Conservation (phyloP, 2,888 invertebrate species). For the Cryptocephalus primarius region DNA sequence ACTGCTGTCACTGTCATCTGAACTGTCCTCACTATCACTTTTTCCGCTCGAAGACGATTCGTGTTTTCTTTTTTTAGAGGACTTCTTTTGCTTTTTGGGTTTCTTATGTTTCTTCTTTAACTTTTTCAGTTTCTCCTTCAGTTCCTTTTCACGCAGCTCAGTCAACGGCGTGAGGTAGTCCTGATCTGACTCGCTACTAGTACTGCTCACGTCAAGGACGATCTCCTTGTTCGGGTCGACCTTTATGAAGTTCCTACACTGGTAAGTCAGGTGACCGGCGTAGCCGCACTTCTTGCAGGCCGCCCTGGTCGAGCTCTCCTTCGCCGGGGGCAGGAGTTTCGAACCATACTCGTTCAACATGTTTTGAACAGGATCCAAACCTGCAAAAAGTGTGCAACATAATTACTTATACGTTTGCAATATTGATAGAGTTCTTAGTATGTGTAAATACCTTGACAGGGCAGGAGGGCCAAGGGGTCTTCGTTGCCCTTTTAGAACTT, state of each 20-base stretch:
- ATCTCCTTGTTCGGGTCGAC: conserved; percentile 89
- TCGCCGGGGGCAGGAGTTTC: conserved; percentile 44
- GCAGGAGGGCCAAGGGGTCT: too few relatives aligned
- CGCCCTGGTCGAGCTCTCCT: conserved; percentile 67
- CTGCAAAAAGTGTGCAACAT: too few relatives aligned
- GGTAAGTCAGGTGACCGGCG: conserved; percentile 90
- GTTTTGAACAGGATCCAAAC: too few relatives aligned
- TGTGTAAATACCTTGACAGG: too few relatives aligned
- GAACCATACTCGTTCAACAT: conserved; percentile 32
- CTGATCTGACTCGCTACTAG: conserved; percentile 77
- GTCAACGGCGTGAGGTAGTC: conserved; percentile 79
- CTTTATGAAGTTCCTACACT: conserved; percentile 91
- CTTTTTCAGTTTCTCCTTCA: conserved; percentile 57
- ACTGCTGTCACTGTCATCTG: conserved; percentile 16
- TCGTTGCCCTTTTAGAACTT: too few relatives aligned
- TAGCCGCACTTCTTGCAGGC: conserved; percentile 95
- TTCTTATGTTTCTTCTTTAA: conserved; percentile 48
- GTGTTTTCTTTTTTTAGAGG: conserved; percentile 31
- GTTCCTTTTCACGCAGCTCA: conserved; percentile 64
- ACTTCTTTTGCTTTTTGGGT: conserved; percentile 38
- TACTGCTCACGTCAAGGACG: conserved; percentile 87
- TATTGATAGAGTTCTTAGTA: too few relatives aligned
- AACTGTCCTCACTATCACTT: conserved; percentile 15
- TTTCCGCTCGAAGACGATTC: conserved; percentile 19
- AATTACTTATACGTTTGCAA: too few relatives aligned